Evolutionary conservation across 2,797 vertebrate species (phyloP).

Genomic region (Sebastes minor): DNA sequence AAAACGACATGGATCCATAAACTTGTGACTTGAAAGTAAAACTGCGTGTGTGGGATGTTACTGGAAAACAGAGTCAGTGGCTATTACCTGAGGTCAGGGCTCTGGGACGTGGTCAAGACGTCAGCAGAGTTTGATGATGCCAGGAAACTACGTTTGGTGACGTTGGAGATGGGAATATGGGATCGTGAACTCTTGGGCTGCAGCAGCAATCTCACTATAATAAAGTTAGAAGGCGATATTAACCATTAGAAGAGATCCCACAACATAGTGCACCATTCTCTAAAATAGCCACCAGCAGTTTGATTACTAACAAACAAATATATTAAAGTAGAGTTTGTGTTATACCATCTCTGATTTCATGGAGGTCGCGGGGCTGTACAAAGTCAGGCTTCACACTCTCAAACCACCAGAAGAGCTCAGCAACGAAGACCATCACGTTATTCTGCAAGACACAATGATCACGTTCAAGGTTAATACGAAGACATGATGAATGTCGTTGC

Average conservation of each 20-base stretch:
- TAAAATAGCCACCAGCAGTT: neutral
- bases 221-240: neutral
- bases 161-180: constrained; percentile 86
- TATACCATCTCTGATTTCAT: constrained; percentile 92
- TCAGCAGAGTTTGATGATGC: constrained; percentile 82
- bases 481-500: fast-evolving
- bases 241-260: neutral
- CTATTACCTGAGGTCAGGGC: constrained; percentile 81
- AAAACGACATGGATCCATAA: neutral
- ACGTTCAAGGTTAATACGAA: neutral
- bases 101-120: constrained; percentile 52
- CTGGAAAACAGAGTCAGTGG: neutral
- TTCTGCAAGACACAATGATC: constrained; percentile 75
- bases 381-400: constrained; percentile 95
- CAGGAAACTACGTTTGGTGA: constrained; percentile 90
- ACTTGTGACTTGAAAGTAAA: neutral
- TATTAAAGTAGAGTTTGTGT: neutral
- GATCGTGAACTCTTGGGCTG: constrained; percentile 88
- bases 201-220: constrained; percentile 85
- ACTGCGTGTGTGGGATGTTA: neutral
- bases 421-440: constrained; percentile 94
- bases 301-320: neutral
- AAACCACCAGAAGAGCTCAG: constrained; percentile 99
- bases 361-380: constrained; percentile 91
- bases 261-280: neutral